These are phyloP conservation scores for Athalia rosae DNA, from an alignment of 2,888 invertebrate genomes.

Conservation along the genomic window DNA sequence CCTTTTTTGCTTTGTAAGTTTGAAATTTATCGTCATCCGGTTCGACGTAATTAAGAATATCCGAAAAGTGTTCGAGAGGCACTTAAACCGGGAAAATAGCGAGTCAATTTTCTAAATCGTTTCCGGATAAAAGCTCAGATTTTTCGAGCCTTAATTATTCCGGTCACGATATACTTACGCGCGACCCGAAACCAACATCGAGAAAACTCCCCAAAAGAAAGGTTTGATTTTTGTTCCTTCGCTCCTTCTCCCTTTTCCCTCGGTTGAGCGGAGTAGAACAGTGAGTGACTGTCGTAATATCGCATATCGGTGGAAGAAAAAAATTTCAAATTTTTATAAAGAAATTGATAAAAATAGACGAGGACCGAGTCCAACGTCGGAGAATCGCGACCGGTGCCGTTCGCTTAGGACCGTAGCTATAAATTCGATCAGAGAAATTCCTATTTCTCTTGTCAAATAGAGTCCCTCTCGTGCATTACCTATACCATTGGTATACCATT, in stretches of 20 bases:
- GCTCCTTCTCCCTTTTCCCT: not conserved
- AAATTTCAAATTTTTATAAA: not conserved
- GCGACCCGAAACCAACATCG: no score
- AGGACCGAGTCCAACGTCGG: not conserved
- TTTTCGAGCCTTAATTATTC: no score
- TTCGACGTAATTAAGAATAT: no score
- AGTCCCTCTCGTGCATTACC: not conserved
- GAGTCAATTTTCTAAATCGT: no score
- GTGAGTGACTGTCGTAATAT: no score
- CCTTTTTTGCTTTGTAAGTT: no score
- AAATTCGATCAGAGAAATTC: slow-evolving; percentile 34
- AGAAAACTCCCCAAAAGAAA: not conserved
- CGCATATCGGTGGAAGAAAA: not conserved
- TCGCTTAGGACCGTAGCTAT: slow-evolving; percentile 11
- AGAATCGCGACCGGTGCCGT: slow-evolving; percentile 14
- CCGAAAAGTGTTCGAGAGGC: no score
- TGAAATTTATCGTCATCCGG: no score
- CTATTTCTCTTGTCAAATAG: slow-evolving; percentile 36
- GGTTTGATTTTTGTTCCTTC: not conserved
- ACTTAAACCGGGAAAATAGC: no score
- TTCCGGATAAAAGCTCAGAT: no score
- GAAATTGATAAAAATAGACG: not conserved
- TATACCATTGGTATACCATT: not conserved
- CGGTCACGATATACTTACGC: no score
- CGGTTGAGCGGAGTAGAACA: no score